Base-by-base conservation (phyloP, 2,113 vertebrate genomes). In the Forbesichthys agassizii region DNA sequence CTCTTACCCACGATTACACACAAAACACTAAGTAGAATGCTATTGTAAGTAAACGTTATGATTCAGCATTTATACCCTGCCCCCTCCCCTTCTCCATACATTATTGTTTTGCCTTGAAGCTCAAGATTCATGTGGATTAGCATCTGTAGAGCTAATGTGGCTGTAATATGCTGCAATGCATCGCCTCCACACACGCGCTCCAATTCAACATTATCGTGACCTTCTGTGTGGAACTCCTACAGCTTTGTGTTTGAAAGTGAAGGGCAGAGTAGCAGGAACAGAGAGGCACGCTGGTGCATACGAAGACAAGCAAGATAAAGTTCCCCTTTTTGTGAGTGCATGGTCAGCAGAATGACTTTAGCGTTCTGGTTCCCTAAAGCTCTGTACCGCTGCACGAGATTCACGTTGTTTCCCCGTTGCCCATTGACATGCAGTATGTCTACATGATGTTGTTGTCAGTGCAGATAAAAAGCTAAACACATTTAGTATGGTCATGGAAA, bases 71-170 rank as follows among this genome's bases (percentile, higher is more conserved):
- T 68, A 80, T 66, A 57, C 64, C 61, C 48, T 64, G 57, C 62
- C 61, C 48, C 51, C 54, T 64, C 65, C 47, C 58, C 42, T 88
- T 76, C 77, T 69, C 58, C 78, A 64, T 3, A 10, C 64, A 69
- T 88, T 83, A 86, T 82, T 73, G 85, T 86, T 86, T 68, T 53
- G 33, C 73, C 61, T 60, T 67, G 54, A 55, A 64, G 66, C 47
- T 42, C 27, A 27, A 27, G 27, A 27, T 27, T 74, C 69, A 27
- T 69, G 33, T 33, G 54, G 54, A 9, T 69, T 58, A 73, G 49
- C 27, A 63, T 70, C 48, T 33, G 7, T 47, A 59, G 36, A 59
- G 36, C 49, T 46, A 18, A 59, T 36, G 64, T 62, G 18, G 49
- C 18, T 11, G 10, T 59, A 12, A 42, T 20, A 58, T 57, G 65